A percentile compares a stretch with the other conserved stretches of the same genome.
Conservation (phyloP, 1,140 invertebrate species). For the Drosophila arawakana region DNA sequence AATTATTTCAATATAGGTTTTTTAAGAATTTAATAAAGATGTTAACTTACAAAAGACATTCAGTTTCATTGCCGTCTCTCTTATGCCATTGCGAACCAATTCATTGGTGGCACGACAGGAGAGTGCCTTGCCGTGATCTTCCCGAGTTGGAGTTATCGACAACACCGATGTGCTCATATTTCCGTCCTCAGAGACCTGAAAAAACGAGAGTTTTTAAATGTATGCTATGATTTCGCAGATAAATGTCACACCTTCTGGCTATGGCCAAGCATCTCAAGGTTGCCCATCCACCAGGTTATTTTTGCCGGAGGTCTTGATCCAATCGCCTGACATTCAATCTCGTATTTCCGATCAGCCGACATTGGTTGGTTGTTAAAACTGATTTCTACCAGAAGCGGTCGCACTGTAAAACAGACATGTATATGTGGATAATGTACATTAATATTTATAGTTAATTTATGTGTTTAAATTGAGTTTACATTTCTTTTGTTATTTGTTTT, state of each 20-base stretch:
- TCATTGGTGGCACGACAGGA: constrained; percentile 93
- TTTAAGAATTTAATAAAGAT: neutral
- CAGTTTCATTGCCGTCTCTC: constrained; percentile 91
- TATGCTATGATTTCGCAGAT: neutral
- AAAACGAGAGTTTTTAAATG: neutral
- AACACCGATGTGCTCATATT: constrained; percentile 92
- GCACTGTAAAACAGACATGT: constrained; percentile 87
- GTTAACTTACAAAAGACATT: constrained; percentile 93
- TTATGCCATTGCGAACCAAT: constrained; percentile 88
- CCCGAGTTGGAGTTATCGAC: constrained; percentile 89
- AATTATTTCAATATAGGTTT: too few relatives aligned
- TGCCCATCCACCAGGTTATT: constrained; percentile 93
- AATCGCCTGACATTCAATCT: constrained; percentile 91
- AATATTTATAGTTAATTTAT: constrained; percentile 79
- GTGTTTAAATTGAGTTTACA: constrained; percentile 74
- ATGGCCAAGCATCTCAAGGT: constrained; percentile 86
- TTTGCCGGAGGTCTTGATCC: constrained; percentile 92
- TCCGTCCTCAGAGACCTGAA: constrained; percentile 90
- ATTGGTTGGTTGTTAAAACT: constrained; percentile 91
- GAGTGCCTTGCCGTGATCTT: constrained; percentile 91
- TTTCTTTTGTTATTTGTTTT: constrained; percentile 25
- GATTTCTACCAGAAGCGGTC: constrained; percentile 91
- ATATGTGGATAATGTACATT: constrained; percentile 46
- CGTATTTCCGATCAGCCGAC: constrained; percentile 91
- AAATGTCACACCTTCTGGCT: constrained; percentile 71